A percentile compares a stretch with the other conserved stretches of the same genome.
phyloP scores from a whole-genome alignment of 2,113 vertebrate genomes.

The Apteryx owenii region DNA sequence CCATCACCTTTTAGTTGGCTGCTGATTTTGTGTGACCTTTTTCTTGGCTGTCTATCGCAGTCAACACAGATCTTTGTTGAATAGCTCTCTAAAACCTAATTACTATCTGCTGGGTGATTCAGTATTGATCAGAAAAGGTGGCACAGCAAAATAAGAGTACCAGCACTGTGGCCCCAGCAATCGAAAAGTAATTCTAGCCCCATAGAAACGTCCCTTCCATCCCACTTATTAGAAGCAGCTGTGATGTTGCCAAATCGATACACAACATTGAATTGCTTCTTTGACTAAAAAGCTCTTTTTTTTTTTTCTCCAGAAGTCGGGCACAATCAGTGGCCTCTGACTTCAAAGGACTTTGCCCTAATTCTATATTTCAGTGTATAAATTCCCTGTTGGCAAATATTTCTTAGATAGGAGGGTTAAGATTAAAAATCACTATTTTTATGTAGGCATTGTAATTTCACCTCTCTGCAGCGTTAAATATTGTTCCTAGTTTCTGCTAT shows the following conservation, averaged over 20 bases:
- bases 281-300: constrained; percentile 86
- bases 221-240: constrained; percentile 93
- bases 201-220: constrained; percentile 84
- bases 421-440: constrained; percentile 65
- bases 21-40: constrained; percentile 91
- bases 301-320: constrained; percentile 79
- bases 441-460: constrained; percentile 23
- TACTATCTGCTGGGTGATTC: constrained; percentile 91
- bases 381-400: constrained; percentile 78
- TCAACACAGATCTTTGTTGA: constrained; percentile 88
- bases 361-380: constrained; percentile 78
- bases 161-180: constrained; percentile 87
- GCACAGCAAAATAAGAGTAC: constrained; percentile 89
- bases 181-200: constrained; percentile 96
- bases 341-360: constrained; percentile 85
- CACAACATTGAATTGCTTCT: constrained; percentile 90
- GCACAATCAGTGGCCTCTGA: constrained; percentile 90
- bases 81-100: constrained; percentile 90
- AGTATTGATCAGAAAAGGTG: constrained; percentile 93
- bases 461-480: background rate
- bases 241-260: constrained; percentile 96
- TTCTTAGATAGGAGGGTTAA: constrained; percentile 40
- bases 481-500: background rate
- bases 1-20: constrained; percentile 91
- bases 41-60: constrained; percentile 87